Percentiles rank a stretch among this genome's conserved stretches.
These are phyloP conservation scores for Corythoichthys intestinalis DNA, from an alignment of 2,113 vertebrate genomes.

Conservation along the genomic window DNA sequence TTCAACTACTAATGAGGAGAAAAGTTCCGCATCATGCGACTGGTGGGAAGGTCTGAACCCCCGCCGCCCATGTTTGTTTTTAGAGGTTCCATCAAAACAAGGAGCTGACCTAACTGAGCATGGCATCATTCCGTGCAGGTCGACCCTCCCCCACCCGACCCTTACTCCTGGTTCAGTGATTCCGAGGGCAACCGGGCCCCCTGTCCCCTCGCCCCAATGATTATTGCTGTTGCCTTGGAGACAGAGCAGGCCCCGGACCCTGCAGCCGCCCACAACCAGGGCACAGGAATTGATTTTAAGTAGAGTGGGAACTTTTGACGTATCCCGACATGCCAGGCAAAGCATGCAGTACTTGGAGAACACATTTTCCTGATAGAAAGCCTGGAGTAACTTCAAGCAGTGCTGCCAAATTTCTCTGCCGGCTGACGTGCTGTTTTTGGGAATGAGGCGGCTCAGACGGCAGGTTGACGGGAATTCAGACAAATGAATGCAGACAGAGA, in stretches of 20 bases:
- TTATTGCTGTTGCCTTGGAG: conserved; percentile 57
- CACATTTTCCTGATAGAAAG: not conserved
- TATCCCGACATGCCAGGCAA: not conserved
- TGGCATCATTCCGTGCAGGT: conserved; percentile 43
- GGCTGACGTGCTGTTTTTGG: conserved; percentile 19
- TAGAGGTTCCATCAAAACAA: conserved; percentile 15
- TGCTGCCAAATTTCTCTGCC: conserved; percentile 44
- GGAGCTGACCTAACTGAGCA: conserved; percentile 27
- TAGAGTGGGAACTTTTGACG: not conserved
- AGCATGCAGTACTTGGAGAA: conserved; percentile 9
- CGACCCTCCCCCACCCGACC: conserved; percentile 16
- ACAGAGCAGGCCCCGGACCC: conserved; percentile 49
- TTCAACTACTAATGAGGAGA: not conserved
- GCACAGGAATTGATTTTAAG: conserved; percentile 1
- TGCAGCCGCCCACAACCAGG: conserved; percentile 28
- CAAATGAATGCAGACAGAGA: conserved; percentile 10
- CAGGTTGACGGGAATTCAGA: conserved; percentile 28
- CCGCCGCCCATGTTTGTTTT: conserved; percentile 1
- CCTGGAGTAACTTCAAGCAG: conserved; percentile 1
- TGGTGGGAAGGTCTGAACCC: not conserved
- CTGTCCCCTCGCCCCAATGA: conserved; percentile 56
- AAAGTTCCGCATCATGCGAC: not conserved
- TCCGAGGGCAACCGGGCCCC: conserved; percentile 42
- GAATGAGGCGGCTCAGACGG: conserved; percentile 44
- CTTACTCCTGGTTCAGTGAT: conserved; percentile 42